Percentiles rank a stretch among this genome's conserved stretches.
phyloP scores from a whole-genome alignment of 2,113 vertebrate species.

The Indri indri region DNA sequence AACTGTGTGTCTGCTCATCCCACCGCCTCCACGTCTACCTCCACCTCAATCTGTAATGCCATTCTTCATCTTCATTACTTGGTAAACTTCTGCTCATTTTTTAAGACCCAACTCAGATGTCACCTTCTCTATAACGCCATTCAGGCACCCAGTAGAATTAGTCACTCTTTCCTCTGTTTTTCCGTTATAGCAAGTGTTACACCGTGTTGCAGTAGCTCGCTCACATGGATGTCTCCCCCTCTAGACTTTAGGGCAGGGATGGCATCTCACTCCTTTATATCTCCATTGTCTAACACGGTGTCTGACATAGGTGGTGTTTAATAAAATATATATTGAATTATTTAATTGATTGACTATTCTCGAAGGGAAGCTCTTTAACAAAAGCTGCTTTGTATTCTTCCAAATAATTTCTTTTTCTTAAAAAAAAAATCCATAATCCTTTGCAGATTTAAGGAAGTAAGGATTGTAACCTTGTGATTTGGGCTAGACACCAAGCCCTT shows the following conservation, averaged over 20 bases:
- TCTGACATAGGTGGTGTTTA: neutral
- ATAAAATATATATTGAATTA: neutral
- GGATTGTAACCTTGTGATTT: constrained; percentile 48
- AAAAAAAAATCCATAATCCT: neutral
- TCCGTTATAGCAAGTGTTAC: neutral
- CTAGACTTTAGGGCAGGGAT: neutral
- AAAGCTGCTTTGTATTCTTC: constrained; percentile 4
- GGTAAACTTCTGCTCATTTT: neutral
- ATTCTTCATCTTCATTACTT: neutral
- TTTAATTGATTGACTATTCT: neutral
- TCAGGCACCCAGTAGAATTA: neutral
- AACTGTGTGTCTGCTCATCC: neutral
- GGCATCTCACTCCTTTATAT: neutral
- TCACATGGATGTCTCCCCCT: neutral
- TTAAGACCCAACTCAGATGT: neutral
- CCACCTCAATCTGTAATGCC: neutral
- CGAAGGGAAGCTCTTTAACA: neutral
- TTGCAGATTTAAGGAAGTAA: constrained; percentile 36
- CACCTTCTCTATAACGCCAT: neutral
- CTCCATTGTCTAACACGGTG: neutral
- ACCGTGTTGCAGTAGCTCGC: neutral
- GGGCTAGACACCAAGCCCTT: neutral
- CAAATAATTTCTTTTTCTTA: neutral
- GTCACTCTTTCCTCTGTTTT: neutral
- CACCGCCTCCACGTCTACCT: neutral